phyloP scores from a whole-genome alignment of 2,888 invertebrate species.

The Pachydiplax longipennis region DNA sequence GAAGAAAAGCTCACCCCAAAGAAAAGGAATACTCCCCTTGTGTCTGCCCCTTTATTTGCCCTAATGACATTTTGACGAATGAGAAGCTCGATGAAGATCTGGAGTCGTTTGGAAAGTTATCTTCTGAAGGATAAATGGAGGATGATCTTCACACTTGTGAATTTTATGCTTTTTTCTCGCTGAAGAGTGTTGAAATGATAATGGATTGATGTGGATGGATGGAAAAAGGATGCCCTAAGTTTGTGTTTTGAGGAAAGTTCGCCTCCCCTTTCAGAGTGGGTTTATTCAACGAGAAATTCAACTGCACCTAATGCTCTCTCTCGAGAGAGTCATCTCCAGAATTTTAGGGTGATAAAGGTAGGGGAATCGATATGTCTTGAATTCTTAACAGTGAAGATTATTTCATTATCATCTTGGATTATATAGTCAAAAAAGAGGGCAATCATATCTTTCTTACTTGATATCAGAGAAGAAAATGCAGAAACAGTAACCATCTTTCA shows the following conservation, averaged over 20 bases:
- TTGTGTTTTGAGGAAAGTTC: neutral
- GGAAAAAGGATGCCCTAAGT: neutral
- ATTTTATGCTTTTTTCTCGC: neutral
- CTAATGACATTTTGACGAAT: neutral
- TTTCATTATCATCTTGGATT: no score
- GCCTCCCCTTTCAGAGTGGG: no score
- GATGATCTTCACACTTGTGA: slow-evolving; percentile 13
- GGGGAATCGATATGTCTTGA: no score
- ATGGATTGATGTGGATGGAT: neutral
- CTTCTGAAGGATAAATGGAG: neutral
- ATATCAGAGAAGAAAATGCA: no score
- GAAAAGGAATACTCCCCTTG: neutral
- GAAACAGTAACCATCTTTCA: no score
- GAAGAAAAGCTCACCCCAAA: neutral
- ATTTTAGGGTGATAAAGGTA: no score
- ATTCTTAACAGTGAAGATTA: no score
- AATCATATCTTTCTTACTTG: no score
- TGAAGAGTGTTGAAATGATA: neutral
- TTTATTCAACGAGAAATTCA: no score
- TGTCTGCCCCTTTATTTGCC: neutral
- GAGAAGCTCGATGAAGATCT: neutral
- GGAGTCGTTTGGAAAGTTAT: neutral
- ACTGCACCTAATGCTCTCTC: no score
- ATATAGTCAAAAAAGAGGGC: no score
- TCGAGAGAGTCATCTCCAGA: no score